Evolutionary conservation across 2,888 invertebrate species (phyloP), one percentile per base, ranked within the genome.

Genomic region (Lamellibrachia satsuma): DNA sequence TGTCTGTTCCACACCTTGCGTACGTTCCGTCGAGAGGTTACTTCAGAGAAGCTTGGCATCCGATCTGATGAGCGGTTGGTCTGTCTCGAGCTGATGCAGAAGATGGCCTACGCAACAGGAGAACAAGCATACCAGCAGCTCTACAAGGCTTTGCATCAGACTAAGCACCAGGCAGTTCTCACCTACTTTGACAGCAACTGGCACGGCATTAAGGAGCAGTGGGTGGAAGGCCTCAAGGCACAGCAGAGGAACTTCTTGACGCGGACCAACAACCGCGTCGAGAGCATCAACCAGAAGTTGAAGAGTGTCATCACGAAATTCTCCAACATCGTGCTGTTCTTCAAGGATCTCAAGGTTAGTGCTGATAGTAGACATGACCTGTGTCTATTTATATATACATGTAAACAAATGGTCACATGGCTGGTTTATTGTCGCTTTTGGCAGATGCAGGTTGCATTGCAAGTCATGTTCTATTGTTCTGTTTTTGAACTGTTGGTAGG

Each of bases 1-100:
- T 94, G 93, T 90, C 92, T 94, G 9, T 94, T 94, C 60, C 93
- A 93, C 92, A 93, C 93, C 7, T 52, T 94, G 90, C 27, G 92
- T 8, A 93, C 60, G 51, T 93, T 94, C 15, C 39, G 52, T 8
- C 9, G 94, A 57, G 93, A 94, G 60, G 91, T 94, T 9, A 92
- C 92, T 7, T 92, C 93, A 9, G 93, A 93, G 15, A 91, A 90
- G 39, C 91, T 93, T 91, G 93, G 92, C 1, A 92, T 91, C 52
- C 52, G 90, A 4, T 11, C 11, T 1, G 93, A 57, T 51, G 52
- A 93, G 75, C 91, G 92, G 39, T 6, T 91, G 15, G 8, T 39
- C 27, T 39, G 27, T n/a, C 55, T 93, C 11, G 93, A 93, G 52
- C 51, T 93, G 27, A 51, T 93, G 9, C 7, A 52, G 15, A 93